Base-by-base conservation (phyloP, 1,140 invertebrate genomes). In the Drosophila asahinai region DNA sequence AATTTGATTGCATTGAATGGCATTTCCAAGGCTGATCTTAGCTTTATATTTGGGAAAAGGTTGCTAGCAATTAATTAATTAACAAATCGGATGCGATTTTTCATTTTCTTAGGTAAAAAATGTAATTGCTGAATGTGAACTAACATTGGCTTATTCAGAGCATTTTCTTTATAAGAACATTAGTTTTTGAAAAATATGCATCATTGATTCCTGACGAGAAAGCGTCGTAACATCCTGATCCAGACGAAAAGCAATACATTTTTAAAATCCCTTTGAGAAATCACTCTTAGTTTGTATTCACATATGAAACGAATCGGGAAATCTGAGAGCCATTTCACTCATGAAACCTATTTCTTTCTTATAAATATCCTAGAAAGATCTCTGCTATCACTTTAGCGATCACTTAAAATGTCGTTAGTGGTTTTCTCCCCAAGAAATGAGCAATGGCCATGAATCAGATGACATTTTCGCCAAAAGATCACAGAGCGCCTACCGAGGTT, bases 391-490 rank as follows among this genome's bases (percentile, higher is more conserved):
- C 36, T 42, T 76, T 65, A 64, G 52, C 22, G 15, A 76, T 51
- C 73, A 54, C 33, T 66, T 77, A 38, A 61, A 60, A 61, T 49
- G 40, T 59, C 64, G 25, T 68, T 62, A 62, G 63, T 25, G 63
- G 74, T 68, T 77, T 63, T 47, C 19, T 47, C 49, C 42, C 42
- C 25, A 47, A 61, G 19, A 83, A 86, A 70, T 83, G 83, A 77
- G 63, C 74, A 59, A 77, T 59, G 33, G 17, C 40, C 60, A n/a
- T 59, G n/a, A 33, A 55, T 42, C 52, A 76, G 22, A 76, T 76
- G 43, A 66, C 80, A 83, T 48, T 58, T 64, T 57, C 27, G 19
- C 25, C 30, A 65, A 81, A 68, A 72, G 83, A 80, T 67, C 62
- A 62, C 45, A 77, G 52, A 43, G 30, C 30, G 17, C 14, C 57